These are phyloP conservation scores for Drosophila koepferae DNA, from an alignment of 2,888 invertebrate genomes.

Conservation along the genomic window DNA sequence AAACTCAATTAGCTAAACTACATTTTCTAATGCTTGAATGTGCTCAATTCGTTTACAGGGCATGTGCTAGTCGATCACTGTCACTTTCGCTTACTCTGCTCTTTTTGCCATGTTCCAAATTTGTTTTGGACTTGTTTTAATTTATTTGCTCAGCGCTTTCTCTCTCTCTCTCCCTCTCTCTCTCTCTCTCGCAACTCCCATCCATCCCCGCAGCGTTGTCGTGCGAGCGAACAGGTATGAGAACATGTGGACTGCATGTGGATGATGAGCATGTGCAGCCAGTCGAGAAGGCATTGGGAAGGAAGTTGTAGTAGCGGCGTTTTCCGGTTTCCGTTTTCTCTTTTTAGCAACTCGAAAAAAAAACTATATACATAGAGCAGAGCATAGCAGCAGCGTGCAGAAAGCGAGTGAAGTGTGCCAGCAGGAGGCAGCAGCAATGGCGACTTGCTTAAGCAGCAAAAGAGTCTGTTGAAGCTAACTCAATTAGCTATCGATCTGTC, in stretches of 20 bases:
- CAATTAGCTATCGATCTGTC: not conserved
- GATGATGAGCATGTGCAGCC: conserved; percentile 28
- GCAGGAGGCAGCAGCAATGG: not conserved
- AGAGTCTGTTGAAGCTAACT: not conserved
- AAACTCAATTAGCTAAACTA: no score
- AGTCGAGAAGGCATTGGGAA: conserved; percentile 48
- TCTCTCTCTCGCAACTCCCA: not conserved
- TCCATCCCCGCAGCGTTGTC: not conserved
- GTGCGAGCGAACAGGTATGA: conserved; percentile 27
- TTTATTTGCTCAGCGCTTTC: conserved; percentile 56
- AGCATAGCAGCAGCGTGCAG: not conserved
- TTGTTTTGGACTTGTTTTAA: conserved; percentile 57
- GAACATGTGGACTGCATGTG: conserved; percentile 26
- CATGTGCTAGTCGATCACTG: not conserved
- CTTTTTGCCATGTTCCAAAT: conserved; percentile 24
- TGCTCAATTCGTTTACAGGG: not conserved
- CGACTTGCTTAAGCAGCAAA: not conserved
- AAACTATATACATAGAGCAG: no score
- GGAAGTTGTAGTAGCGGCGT: conserved; percentile 72
- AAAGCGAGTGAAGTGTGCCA: not conserved
- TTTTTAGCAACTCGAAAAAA: not conserved
- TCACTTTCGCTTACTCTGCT: not conserved
- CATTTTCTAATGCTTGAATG: no score
- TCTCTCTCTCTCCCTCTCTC: not conserved
- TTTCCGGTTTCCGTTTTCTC: conserved; percentile 65